These are phyloP conservation scores for Salvelinus namaycush DNA, from an alignment of 2,113 vertebrate species.

Conservation along the genomic window DNA sequence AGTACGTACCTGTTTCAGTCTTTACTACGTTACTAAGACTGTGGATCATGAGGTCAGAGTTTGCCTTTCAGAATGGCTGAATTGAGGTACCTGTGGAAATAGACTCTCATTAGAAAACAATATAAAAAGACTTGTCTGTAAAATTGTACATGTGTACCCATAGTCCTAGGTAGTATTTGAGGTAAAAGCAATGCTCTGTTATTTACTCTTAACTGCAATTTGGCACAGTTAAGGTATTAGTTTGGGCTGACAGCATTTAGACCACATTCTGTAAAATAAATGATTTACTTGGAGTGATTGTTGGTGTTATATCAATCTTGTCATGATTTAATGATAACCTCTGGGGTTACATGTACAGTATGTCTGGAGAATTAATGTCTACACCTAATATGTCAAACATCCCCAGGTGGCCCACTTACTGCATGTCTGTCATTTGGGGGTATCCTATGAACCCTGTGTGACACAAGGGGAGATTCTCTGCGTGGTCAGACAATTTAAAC, in stretches of 20 bases:
- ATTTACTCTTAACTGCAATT: not conserved
- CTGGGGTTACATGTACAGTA: too few relatives aligned
- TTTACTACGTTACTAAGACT: too few relatives aligned
- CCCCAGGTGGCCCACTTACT: too few relatives aligned
- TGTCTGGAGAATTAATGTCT: too few relatives aligned
- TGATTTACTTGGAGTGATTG: not conserved
- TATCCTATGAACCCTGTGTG: too few relatives aligned
- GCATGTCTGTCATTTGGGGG: not conserved
- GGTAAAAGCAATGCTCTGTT: not conserved
- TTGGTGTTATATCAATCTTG: too few relatives aligned
- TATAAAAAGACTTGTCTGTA: not conserved
- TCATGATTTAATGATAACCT: too few relatives aligned
- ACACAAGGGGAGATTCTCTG: not conserved
- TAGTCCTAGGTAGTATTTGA: not conserved
- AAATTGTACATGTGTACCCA: not conserved
- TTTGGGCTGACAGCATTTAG: not conserved
- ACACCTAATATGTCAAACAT: too few relatives aligned
- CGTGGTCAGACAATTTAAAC: too few relatives aligned
- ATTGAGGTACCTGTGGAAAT: not conserved
- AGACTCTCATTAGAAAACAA: conserved; percentile 6
- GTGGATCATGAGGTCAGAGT: too few relatives aligned
- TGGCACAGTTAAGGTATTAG: too few relatives aligned
- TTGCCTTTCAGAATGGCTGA: too few relatives aligned
- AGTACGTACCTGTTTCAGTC: conserved; percentile 17
- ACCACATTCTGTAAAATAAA: not conserved